phyloP scores from a whole-genome alignment of 2,797 vertebrate genomes.

The Lithobates sylvaticus region DNA sequence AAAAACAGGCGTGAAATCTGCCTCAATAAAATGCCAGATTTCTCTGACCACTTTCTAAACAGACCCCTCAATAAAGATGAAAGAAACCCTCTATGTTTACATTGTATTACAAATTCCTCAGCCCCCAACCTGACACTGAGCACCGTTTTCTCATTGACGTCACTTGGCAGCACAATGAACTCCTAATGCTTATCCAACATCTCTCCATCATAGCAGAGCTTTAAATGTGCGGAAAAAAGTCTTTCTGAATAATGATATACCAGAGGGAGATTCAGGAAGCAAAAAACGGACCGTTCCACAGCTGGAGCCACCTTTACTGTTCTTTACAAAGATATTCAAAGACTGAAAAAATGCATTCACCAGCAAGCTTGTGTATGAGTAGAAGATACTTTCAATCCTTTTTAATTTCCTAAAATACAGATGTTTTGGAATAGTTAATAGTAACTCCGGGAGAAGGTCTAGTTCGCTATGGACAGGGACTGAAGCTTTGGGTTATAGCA shows the following conservation, averaged over 20 bases:
- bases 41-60: too few relatives aligned
- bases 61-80: too few relatives aligned
- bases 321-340: background rate
- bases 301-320: background rate
- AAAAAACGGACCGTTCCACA: background rate
- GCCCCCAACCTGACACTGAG: background rate
- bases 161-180: background rate
- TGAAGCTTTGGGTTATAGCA: slow-evolving; percentile 32
- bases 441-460: background rate
- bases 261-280: background rate
- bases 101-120: background rate
- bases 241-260: background rate
- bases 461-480: slow-evolving; percentile 5
- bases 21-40: too few relatives aligned
- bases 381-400: background rate
- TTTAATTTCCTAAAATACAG: background rate
- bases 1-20: too few relatives aligned
- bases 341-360: background rate
- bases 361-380: background rate
- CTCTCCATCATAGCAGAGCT: background rate
- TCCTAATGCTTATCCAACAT: background rate
- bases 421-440: background rate
- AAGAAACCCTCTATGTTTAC: too few relatives aligned
- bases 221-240: background rate
- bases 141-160: background rate